Conservation (phyloP, 2,113 vertebrate species). For the Ophiodon elongatus region DNA sequence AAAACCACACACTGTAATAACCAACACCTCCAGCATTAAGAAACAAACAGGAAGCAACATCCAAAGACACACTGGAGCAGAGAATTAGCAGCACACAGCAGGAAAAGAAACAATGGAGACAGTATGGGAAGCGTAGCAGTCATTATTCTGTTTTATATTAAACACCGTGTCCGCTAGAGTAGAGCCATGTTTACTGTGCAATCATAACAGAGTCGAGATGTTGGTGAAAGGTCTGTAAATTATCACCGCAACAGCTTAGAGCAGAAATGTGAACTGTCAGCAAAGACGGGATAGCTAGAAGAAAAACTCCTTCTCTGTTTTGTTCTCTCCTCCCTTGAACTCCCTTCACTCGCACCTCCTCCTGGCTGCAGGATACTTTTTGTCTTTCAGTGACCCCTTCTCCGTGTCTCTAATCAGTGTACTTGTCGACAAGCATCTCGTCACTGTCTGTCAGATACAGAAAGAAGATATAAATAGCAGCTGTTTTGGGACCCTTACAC, state of each 20-base stretch:
- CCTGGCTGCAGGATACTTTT: constrained; percentile 29
- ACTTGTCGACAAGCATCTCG: constrained; percentile 42
- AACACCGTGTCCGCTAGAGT: constrained; percentile 43
- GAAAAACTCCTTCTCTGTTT: constrained; percentile 22
- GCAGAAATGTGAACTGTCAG: constrained; percentile 53
- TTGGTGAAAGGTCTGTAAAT: constrained; percentile 63
- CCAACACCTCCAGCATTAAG: constrained; percentile 64
- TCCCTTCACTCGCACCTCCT: constrained; percentile 20
- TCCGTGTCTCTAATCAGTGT: constrained; percentile 52
- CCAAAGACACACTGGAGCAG: constrained; percentile 9
- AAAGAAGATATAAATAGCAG: constrained; percentile 63
- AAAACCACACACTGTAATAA: constrained; percentile 73
- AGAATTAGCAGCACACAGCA: constrained; percentile 22
- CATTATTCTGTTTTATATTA: constrained; percentile 54
- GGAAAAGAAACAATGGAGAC: constrained; percentile 18
- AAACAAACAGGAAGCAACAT: constrained; percentile 45
- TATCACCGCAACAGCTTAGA: constrained; percentile 40
- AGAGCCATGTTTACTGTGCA: constrained; percentile 62
- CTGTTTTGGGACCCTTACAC: constrained; percentile 36
- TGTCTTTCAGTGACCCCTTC: constrained; percentile 47
- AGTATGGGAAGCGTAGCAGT: constrained; percentile 29
- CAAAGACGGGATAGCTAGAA: constrained; percentile 21
- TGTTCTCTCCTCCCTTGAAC: neutral
- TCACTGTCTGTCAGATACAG: constrained; percentile 51
- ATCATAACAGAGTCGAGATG: constrained; percentile 64